Conservation (phyloP, 23 tunicate species). For the Ascidia mentula region DNA sequence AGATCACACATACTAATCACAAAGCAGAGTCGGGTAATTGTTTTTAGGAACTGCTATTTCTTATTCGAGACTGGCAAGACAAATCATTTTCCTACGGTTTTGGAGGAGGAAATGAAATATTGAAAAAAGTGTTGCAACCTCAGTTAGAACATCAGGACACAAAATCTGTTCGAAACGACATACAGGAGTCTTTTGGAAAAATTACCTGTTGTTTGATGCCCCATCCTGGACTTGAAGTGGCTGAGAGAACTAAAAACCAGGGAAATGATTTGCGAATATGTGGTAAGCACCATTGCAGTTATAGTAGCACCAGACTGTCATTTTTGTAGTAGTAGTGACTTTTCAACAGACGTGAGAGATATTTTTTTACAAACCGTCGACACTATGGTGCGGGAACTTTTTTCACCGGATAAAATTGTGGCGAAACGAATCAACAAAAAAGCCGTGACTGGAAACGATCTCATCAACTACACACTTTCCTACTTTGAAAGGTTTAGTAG, state of each 20-base stretch:
- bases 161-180: conserved; percentile 18
- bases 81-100: conserved; percentile 28
- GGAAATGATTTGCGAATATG: too few species aligned
- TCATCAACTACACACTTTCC: background rate
- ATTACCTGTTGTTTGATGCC: conserved; percentile 50
- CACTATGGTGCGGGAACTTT: background rate
- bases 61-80: conserved; percentile 41
- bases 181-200: conserved; percentile 26
- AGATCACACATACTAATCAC: background rate
- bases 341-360: background rate
- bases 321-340: too few species aligned
- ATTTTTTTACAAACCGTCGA: background rate
- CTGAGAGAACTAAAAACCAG: conserved; percentile 5
- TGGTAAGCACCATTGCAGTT: too few species aligned
- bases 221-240: conserved; percentile 43
- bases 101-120: conserved; percentile 31
- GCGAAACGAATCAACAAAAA: conserved; percentile 14
- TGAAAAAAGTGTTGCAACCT: conserved; percentile 6
- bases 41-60: conserved; percentile 31
- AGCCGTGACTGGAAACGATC: conserved; percentile 12
- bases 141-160: conserved; percentile 20
- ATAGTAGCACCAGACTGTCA: too few species aligned
- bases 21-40: background rate
- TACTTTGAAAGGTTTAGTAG: background rate
- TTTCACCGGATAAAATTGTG: background rate